A percentile compares a stretch with the other conserved stretches of the same genome.
Evolutionary conservation across 2,888 invertebrate species (phyloP).

Genomic region (Julus scanicus): DNA sequence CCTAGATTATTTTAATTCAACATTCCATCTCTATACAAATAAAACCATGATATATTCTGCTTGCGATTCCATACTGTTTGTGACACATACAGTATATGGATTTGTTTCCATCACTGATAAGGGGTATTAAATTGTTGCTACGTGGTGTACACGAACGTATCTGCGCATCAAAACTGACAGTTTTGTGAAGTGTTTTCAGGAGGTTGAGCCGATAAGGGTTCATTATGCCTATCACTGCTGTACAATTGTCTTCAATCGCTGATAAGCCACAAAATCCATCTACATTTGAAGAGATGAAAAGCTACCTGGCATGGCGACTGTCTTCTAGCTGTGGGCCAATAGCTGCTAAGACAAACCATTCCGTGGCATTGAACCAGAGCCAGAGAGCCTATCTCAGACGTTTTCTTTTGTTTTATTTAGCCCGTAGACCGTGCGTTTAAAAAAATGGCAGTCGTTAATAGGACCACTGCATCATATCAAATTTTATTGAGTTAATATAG

Average conservation of each 20-base stretch:
- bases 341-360: neutral
- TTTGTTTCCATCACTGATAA: neutral
- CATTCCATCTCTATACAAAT: no score
- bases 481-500: constrained; percentile 38
- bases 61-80: no score
- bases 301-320: neutral
- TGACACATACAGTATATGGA: no score
- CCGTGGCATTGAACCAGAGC: neutral
- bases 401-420: constrained; percentile 17
- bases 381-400: neutral
- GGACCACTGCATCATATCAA: constrained; percentile 7
- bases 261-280: constrained; percentile 6
- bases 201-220: neutral
- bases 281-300: neutral
- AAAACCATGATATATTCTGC: no score
- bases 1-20: no score
- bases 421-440: constrained; percentile 6
- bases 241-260: constrained; percentile 6
- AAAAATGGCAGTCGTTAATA: constrained; percentile 9
- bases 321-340: neutral
- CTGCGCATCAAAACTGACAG: neutral
- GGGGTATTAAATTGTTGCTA: neutral
- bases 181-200: neutral
- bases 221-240: neutral
- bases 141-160: neutral